These are phyloP conservation scores for Myoxocephalus aenaeus DNA, from an alignment of 2,797 vertebrate genomes.

Conservation along the genomic window DNA sequence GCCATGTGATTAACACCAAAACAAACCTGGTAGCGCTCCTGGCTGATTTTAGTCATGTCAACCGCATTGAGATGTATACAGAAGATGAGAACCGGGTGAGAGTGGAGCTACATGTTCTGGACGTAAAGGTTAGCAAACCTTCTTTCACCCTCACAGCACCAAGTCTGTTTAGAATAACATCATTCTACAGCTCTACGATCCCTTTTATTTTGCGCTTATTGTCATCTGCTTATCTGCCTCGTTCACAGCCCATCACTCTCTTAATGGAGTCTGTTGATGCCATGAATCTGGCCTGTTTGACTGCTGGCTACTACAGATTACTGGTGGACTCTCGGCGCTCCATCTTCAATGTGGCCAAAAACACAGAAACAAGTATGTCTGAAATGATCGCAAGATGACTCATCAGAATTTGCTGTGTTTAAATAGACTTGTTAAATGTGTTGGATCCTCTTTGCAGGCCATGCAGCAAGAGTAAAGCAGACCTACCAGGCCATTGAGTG, in stretches of 20 bases:
- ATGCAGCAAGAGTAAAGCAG: conserved; percentile 87
- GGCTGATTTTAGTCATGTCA: conserved; percentile 98
- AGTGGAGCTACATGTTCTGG: conserved; percentile 97
- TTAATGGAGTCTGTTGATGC: conserved; percentile 98
- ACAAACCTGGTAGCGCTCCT: conserved; percentile 97
- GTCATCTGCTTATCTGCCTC: conserved; percentile 70
- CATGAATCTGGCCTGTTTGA: conserved; percentile 99
- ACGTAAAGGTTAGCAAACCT: conserved; percentile 90
- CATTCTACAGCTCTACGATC: conserved; percentile 31
- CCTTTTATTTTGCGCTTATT: conserved; percentile 54
- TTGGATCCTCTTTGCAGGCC: conserved; percentile 82
- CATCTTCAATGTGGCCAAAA: conserved; percentile 98
- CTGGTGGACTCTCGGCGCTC: conserved; percentile 97
- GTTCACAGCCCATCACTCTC: conserved; percentile 94
- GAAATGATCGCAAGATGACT: conserved; percentile 9
- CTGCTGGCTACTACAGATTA: conserved; percentile 96
- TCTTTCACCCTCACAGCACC: neutral
- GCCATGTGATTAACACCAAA: conserved; percentile 99
- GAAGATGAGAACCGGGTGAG: conserved; percentile 93
- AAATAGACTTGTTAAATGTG: conserved; percentile 25
- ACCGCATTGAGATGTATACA: conserved; percentile 98
- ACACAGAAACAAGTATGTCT: conserved; percentile 82
- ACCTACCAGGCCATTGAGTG: conserved; percentile 92
- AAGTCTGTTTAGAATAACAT: conserved; percentile 29
- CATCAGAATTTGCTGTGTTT: conserved; percentile 7